Evolutionary conservation across 23 tunicate genomes (phyloP).

Genomic region (Ascidia mentula): DNA sequence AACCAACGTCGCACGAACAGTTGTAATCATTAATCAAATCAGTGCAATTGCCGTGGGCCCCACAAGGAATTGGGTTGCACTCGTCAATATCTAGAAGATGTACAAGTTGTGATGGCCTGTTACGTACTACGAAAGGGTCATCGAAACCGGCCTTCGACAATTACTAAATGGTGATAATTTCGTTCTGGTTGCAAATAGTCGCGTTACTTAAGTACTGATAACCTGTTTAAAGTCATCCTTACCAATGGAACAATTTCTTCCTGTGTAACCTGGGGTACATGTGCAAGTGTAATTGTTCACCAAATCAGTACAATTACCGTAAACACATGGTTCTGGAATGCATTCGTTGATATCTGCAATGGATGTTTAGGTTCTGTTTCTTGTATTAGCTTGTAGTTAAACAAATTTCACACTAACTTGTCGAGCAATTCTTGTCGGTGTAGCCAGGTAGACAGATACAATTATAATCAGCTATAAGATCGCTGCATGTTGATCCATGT

Average conservation of each 20-base stretch:
- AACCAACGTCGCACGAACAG: background rate
- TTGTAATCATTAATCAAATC: background rate
- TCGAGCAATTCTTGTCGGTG: background rate
- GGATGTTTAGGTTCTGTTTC: too few species aligned
- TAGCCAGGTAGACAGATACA: background rate
- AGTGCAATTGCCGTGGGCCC: background rate
- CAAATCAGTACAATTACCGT: background rate
- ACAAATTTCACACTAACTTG: too few species aligned
- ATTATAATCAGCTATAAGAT: background rate
- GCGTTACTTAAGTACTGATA: too few species aligned
- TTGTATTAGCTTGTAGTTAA: too few species aligned
- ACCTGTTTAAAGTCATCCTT: too few species aligned
- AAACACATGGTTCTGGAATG: background rate
- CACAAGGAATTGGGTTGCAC: background rate
- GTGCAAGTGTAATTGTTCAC: background rate
- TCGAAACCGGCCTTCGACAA: too few species aligned
- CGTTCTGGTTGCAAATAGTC: too few species aligned
- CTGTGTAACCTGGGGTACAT: slow-evolving; percentile 1
- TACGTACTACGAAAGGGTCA: too few species aligned
- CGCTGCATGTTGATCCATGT: background rate
- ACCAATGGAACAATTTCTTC: background rate
- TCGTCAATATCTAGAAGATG: background rate
- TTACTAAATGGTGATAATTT: too few species aligned
- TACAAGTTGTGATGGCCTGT: too few species aligned
- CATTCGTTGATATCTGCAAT: background rate